These are phyloP conservation scores for Drosophila tani DNA, from an alignment of 1,140 invertebrate species.

Conservation along the genomic window DNA sequence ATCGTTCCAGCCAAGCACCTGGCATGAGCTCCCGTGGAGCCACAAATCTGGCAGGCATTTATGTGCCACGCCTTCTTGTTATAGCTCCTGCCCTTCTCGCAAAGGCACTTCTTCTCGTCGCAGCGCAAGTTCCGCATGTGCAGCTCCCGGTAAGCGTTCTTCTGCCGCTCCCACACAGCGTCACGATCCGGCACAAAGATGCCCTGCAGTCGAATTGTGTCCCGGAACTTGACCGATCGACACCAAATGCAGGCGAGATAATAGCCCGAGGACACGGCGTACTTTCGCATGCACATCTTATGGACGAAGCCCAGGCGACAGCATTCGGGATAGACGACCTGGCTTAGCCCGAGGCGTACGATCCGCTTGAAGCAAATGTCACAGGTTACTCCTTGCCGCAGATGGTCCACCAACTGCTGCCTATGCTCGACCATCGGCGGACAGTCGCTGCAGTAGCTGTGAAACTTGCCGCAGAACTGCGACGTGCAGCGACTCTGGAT, in stretches of 20 bases:
- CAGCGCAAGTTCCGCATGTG: constrained; percentile 45
- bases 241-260: constrained; percentile 79
- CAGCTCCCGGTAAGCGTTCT: constrained; percentile 63
- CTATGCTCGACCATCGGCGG: constrained; percentile 47
- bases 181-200: constrained; percentile 76
- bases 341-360: background rate
- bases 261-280: constrained; percentile 68
- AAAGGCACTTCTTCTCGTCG: constrained; percentile 49
- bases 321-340: constrained; percentile 55
- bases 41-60: constrained; percentile 41
- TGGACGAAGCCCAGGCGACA: constrained; percentile 69
- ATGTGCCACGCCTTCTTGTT: constrained; percentile 32
- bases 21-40: background rate
- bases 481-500: constrained; percentile 23
- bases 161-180: constrained; percentile 67
- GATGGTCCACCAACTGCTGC: constrained; percentile 15
- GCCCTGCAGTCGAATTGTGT: constrained; percentile 52
- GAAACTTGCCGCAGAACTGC: constrained; percentile 49
- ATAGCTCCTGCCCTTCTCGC: constrained; percentile 50
- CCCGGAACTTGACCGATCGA: constrained; percentile 44
- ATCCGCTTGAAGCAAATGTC: constrained; percentile 56
- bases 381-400: constrained; percentile 27
- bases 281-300: constrained; percentile 57
- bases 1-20: background rate
- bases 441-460: constrained; percentile 52